Conservation (phyloP, 2,888 invertebrate species). For the Meloe dianella region DNA sequence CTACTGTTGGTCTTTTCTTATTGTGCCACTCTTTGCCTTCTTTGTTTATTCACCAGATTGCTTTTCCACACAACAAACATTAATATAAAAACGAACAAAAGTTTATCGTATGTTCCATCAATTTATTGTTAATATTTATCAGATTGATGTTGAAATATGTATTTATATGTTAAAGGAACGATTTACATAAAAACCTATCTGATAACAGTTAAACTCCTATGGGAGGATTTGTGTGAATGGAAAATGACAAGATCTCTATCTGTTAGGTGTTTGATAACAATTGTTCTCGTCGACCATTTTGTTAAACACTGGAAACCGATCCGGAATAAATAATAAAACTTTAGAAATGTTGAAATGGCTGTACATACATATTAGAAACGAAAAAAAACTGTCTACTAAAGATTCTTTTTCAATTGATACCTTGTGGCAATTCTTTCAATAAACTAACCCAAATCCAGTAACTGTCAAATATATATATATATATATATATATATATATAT, state of each 20-base stretch:
- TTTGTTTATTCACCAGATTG: too few species aligned
- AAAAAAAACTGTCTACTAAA: neutral
- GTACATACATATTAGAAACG: neutral
- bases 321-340: neutral
- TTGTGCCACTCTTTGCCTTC: too few species aligned
- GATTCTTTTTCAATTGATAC: neutral
- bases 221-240: neutral
- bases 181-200: neutral
- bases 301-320: neutral
- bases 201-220: slow-evolving; percentile 1
- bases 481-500: too few species aligned
- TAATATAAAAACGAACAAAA: too few species aligned
- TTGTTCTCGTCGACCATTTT: neutral
- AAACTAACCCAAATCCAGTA: neutral
- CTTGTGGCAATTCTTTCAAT: neutral
- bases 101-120: too few species aligned
- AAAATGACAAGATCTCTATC: neutral
- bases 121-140: too few species aligned
- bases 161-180: neutral
- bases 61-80: too few species aligned
- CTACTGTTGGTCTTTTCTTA: too few species aligned
- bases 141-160: neutral
- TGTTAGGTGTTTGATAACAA: neutral
- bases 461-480: neutral
- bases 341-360: neutral